Evolutionary conservation across 2,113 vertebrate species (phyloP), one percentile per base, ranked within the genome.

Genomic region (Panurus biarmicus): DNA sequence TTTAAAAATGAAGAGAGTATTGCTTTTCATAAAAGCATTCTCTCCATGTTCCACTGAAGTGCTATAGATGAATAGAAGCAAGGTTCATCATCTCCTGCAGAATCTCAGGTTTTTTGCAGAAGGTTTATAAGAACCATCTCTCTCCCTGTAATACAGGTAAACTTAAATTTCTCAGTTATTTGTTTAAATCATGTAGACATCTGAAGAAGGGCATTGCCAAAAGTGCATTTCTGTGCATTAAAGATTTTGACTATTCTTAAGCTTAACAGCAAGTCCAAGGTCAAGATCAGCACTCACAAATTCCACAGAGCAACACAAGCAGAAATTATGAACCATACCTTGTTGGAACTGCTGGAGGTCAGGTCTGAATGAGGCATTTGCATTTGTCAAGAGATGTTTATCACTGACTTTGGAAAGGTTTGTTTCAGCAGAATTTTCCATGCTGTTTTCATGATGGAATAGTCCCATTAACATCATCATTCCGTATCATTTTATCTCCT

Each of bases 281-380:
- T 95, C 87, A 93, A 79, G 64, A 93, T 44, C 58, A 91, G 74
- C 1, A 3, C 15, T 36, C 38, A 44, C 7, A 36, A 94, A 95
- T 95, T 95, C 94, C 91, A 73, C 81, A 58, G 71, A 95, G 54
- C 71, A 94, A 89, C 66, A 93, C 74, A 85, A 87, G 91, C 81
- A 95, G 84, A 96, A 96, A 95, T 73, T 85, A 94, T 62, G 89
- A 91, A 87, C 73, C 7, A 19, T n/a, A 76, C 66, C 29, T 85
- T 4, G 5, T 29, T 47, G 47, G 33, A 94, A 70, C 45, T 93
- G 38, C 42, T 72, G 35, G 42, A 86, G 66, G 54, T 79, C 89
- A 85, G 36, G 73, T 87, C 50, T 62, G 42, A 89, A 76, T 12
- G 35, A 92, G 12, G 45, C 35, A 82, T 57, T 92, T 89, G 66